Percentiles rank a stretch among this genome's conserved stretches.
phyloP scores from a whole-genome alignment of 2,113 vertebrate species.

The Scomber scombrus region DNA sequence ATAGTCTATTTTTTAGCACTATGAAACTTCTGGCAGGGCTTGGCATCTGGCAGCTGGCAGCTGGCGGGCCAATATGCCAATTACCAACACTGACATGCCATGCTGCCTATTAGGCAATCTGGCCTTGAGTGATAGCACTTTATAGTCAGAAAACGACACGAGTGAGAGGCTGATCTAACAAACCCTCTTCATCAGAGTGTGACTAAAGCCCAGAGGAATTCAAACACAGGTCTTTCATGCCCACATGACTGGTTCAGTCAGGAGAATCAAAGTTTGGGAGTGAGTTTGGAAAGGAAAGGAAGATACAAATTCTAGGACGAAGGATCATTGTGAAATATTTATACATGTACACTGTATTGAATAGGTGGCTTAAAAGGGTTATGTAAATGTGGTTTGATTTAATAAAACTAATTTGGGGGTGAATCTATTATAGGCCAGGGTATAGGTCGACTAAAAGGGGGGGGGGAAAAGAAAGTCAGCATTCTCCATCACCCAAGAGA shows the following conservation, averaged over 20 bases:
- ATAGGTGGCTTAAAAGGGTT: conserved; percentile 16
- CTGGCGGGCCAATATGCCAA: conserved; percentile 68
- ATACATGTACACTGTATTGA: neutral
- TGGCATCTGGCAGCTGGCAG: conserved; percentile 74
- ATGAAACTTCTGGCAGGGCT: conserved; percentile 59
- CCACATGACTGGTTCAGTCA: conserved; percentile 67
- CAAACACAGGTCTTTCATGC: conserved; percentile 62
- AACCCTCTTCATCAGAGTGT: conserved; percentile 70
- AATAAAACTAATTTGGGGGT: conserved; percentile 43
- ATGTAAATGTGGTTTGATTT: conserved; percentile 28
- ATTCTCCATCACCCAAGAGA: conserved; percentile 60
- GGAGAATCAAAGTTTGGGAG: conserved; percentile 54
- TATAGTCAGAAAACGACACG: conserved; percentile 66
- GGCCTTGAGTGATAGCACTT: conserved; percentile 69
- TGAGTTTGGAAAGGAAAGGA: conserved; percentile 39
- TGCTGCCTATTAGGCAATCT: conserved; percentile 66
- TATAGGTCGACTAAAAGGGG: neutral
- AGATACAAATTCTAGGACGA: conserved; percentile 15
- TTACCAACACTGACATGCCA: conserved; percentile 64
- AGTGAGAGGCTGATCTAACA: conserved; percentile 67
- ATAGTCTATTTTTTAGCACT: conserved; percentile 47
- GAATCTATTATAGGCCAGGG: conserved; percentile 16
- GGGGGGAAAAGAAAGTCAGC: conserved; percentile 30
- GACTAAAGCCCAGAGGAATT: conserved; percentile 77
- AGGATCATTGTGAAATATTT: conserved; percentile 16